These are phyloP conservation scores for Microcaecilia unicolor DNA, from an alignment of 2,797 vertebrate genomes.

Conservation along the genomic window DNA sequence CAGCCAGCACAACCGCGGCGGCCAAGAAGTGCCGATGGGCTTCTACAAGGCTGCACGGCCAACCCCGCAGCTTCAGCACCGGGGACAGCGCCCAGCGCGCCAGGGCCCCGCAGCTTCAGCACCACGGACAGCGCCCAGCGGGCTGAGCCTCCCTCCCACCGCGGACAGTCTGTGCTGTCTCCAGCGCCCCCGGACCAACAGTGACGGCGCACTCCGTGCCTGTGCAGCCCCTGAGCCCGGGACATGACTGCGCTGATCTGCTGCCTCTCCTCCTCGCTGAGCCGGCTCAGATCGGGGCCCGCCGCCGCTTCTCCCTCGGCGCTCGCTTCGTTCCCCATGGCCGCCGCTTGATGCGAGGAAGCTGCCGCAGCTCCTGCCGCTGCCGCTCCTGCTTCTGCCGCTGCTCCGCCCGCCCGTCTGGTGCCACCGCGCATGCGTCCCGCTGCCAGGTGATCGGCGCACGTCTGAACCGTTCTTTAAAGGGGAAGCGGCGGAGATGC, in stretches of 20 bases:
- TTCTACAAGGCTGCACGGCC: too few relatives aligned
- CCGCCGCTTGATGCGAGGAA: constrained; percentile 15
- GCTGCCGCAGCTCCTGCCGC: background rate
- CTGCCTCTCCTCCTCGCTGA: constrained; percentile 80
- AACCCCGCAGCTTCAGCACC: too few relatives aligned
- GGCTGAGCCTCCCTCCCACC: background rate
- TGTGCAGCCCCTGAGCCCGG: constrained; percentile 77
- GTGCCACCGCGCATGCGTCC: constrained; percentile 62
- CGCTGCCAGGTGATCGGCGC: constrained; percentile 58
- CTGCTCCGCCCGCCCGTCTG: constrained; percentile 20
- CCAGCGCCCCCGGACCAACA: too few relatives aligned
- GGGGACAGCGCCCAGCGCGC: too few relatives aligned
- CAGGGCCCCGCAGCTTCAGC: constrained; percentile 32
- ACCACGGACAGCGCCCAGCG: constrained; percentile 24
- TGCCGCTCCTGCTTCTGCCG: constrained; percentile 14
- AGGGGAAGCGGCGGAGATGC: too few relatives aligned
- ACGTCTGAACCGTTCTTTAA: constrained; percentile 28
- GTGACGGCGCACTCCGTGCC: constrained; percentile 55
- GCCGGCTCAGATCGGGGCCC: constrained; percentile 68
- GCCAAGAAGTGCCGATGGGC: too few relatives aligned
- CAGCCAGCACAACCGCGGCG: too few relatives aligned
- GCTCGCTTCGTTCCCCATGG: constrained; percentile 91
- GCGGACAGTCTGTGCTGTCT: background rate
- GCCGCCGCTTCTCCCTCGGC: constrained; percentile 64
- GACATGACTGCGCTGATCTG: constrained; percentile 83